Conservation (phyloP, 2,797 vertebrate genomes). For the Onychomys torridus region DNA sequence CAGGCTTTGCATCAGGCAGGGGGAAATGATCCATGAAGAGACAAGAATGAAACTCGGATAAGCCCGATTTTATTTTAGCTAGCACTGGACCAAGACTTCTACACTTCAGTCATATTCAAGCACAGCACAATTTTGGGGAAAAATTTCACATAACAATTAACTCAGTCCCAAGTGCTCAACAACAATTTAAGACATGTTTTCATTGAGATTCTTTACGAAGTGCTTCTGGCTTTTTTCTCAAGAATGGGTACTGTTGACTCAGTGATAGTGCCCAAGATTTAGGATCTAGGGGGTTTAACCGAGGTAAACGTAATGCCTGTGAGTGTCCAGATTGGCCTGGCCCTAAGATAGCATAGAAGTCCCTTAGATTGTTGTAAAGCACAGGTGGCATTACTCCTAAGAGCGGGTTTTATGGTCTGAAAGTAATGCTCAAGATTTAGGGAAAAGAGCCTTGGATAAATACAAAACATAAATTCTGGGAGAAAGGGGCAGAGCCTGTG, state of each 20-base stretch:
- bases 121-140: neutral
- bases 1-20: neutral
- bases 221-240: neutral
- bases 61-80: neutral
- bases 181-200: neutral
- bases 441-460: neutral
- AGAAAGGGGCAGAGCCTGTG: neutral
- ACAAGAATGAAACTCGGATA: neutral
- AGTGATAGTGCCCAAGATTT: neutral
- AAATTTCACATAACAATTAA: neutral
- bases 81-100: neutral
- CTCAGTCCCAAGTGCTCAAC: neutral
- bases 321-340: neutral
- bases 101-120: neutral
- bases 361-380: neutral
- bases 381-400: neutral
- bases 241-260: neutral
- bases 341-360: neutral
- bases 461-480: neutral
- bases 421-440: too few relatives aligned
- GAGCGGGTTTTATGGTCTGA: neutral
- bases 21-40: neutral
- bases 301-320: neutral
- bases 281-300: neutral
- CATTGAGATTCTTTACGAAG: neutral